Percentiles rank a stretch among this genome's conserved stretches.
phyloP scores from a whole-genome alignment of 2,113 vertebrate species.

The Bos javanicus region DNA sequence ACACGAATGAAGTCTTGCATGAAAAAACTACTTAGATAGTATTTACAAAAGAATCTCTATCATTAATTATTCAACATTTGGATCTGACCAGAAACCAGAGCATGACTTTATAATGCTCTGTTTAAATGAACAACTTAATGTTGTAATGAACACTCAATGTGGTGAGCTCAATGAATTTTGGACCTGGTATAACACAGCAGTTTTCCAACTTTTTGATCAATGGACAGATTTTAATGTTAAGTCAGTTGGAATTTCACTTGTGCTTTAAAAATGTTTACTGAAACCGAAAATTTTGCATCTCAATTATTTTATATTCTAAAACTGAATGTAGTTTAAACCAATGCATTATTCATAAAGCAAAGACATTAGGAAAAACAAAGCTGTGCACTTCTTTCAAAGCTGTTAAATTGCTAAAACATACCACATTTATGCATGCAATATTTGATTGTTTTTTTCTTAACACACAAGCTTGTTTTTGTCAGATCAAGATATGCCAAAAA shows the following conservation, averaged over 20 bases:
- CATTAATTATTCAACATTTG: slow-evolving; percentile 70
- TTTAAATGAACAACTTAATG: slow-evolving; percentile 75
- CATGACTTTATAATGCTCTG: slow-evolving; percentile 66
- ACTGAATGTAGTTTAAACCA: slow-evolving; percentile 74
- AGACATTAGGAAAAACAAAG: slow-evolving; percentile 81
- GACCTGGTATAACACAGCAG: slow-evolving; percentile 54
- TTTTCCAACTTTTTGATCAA: slow-evolving; percentile 70
- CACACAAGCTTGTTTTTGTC: slow-evolving; percentile 80
- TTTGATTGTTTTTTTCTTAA: slow-evolving; percentile 79
- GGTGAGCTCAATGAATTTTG: slow-evolving; percentile 49
- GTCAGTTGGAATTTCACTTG: slow-evolving; percentile 60
- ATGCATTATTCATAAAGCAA: slow-evolving; percentile 83
- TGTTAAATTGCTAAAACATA: slow-evolving; percentile 78
- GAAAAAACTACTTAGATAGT: slow-evolving; percentile 55
- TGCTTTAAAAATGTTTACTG: slow-evolving; percentile 77
- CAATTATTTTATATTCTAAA: slow-evolving; percentile 76
- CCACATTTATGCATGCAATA: slow-evolving; percentile 83
- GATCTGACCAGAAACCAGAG: slow-evolving; percentile 69
- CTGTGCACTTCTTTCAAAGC: slow-evolving; percentile 78
- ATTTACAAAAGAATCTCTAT: slow-evolving; percentile 54
- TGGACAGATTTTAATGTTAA: slow-evolving; percentile 67
- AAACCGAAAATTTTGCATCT: slow-evolving; percentile 76
- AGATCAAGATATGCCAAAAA: slow-evolving; percentile 84
- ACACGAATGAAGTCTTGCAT: slow-evolving; percentile 51
- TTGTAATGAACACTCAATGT: slow-evolving; percentile 57